phyloP scores from a whole-genome alignment of 1,140 invertebrate species.

The Liolophura sinensis region DNA sequence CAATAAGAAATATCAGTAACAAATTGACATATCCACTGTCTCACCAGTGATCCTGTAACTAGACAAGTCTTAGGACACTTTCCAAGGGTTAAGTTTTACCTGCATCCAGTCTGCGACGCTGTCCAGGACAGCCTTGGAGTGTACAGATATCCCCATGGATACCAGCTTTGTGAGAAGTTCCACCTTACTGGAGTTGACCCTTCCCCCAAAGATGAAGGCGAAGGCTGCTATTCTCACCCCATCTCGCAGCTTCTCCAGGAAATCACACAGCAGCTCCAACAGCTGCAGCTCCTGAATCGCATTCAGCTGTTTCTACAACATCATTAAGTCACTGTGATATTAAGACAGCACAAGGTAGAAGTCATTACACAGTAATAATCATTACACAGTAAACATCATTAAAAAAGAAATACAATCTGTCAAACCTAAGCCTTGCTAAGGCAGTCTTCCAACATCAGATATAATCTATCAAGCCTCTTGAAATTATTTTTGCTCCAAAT shows the following conservation, averaged over 20 bases:
- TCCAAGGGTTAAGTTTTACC: slow-evolving; percentile 18
- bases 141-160: slow-evolving; percentile 47
- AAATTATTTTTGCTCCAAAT: too few species aligned
- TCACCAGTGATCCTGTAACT: slow-evolving; percentile 48
- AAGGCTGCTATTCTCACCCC: slow-evolving; percentile 42
- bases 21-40: slow-evolving; percentile 32
- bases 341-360: too few species aligned
- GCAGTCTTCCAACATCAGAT: too few species aligned
- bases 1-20: background rate
- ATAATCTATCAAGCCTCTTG: too few species aligned
- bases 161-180: slow-evolving; percentile 45
- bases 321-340: too few species aligned
- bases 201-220: slow-evolving; percentile 45
- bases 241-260: slow-evolving; percentile 35
- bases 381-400: too few species aligned
- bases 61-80: background rate
- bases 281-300: slow-evolving; percentile 46
- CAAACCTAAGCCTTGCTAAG: too few species aligned
- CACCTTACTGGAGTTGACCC: slow-evolving; percentile 34
- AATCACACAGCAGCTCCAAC: slow-evolving; percentile 44
- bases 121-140: slow-evolving; percentile 40
- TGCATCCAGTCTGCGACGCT: slow-evolving; percentile 54
- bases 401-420: too few species aligned
- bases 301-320: background rate
- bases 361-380: too few species aligned